Evolutionary conservation across 1,140 invertebrate species (phyloP).

Genomic region (Druon quercuslanigerum): DNA sequence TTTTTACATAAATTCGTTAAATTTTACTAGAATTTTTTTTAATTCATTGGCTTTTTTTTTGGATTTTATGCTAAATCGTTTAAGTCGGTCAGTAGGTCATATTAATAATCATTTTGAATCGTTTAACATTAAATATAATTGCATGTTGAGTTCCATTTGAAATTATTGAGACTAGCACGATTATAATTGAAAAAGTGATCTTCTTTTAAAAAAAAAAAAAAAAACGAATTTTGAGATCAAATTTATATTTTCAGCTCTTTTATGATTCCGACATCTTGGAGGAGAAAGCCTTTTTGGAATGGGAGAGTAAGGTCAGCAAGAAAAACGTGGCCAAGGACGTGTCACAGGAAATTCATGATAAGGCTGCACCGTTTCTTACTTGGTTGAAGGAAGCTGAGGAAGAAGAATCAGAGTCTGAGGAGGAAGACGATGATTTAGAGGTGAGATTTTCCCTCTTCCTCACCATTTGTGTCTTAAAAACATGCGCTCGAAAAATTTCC

Average conservation of each 20-base stretch:
- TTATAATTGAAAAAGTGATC: neutral
- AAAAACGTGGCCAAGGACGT: constrained; percentile 96
- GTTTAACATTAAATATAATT: neutral
- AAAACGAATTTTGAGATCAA: neutral
- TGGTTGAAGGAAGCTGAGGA: constrained; percentile 99
- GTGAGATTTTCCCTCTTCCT: constrained; percentile 46
- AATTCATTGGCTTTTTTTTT: no score
- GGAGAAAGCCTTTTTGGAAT: constrained; percentile 95
- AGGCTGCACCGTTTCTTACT: constrained; percentile 94
- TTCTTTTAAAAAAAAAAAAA: neutral
- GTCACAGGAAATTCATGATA: constrained; percentile 92
- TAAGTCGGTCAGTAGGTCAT: no score
- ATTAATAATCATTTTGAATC: neutral
- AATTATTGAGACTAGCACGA: no score
- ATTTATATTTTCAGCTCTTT: constrained; percentile 80
- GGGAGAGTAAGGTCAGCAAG: constrained; percentile 94
- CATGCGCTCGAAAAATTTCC: no score
- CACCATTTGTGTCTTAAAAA: no score
- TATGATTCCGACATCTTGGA: constrained; percentile 97
- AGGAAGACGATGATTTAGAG: constrained; percentile 83
- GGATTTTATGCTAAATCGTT: no score
- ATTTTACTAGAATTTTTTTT: no score
- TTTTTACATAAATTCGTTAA: no score
- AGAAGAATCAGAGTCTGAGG: constrained; percentile 85
- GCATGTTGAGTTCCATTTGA: no score